These are phyloP conservation scores for Athene cunicularia DNA, from an alignment of 2,113 vertebrate species.

Conservation along the genomic window DNA sequence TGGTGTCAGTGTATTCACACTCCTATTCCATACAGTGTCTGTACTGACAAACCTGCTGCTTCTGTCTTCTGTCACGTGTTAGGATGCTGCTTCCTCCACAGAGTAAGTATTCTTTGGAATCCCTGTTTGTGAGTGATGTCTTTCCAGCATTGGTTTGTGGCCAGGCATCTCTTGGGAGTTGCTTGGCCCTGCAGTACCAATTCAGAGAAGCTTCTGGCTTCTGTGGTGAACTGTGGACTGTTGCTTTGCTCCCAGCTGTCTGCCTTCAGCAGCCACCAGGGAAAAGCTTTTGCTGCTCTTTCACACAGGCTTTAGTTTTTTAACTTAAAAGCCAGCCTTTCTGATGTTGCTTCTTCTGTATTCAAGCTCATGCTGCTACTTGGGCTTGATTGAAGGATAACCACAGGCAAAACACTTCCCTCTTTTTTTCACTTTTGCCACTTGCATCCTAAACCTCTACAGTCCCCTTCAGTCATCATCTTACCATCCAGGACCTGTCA, in stretches of 20 bases:
- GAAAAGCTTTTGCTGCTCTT: background rate
- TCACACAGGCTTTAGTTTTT: background rate
- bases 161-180: background rate
- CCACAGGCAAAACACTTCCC: background rate
- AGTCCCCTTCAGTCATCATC: background rate
- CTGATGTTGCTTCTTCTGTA: background rate
- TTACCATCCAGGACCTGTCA: background rate
- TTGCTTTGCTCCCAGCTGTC: background rate
- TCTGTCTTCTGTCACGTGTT: background rate
- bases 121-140: background rate
- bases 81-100: background rate
- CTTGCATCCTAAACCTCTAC: background rate
- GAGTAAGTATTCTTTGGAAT: background rate
- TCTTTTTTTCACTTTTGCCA: background rate
- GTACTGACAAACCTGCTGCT: background rate
- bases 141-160: background rate
- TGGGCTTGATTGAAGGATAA: background rate
- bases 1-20: background rate
- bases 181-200: background rate
- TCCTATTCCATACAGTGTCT: background rate
- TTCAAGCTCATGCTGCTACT: background rate
- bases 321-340: background rate
- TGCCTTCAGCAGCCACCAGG: background rate
- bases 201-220: background rate
- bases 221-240: background rate